Base-by-base conservation (phyloP, 2,888 invertebrate genomes). In the Aphidius colemani region DNA sequence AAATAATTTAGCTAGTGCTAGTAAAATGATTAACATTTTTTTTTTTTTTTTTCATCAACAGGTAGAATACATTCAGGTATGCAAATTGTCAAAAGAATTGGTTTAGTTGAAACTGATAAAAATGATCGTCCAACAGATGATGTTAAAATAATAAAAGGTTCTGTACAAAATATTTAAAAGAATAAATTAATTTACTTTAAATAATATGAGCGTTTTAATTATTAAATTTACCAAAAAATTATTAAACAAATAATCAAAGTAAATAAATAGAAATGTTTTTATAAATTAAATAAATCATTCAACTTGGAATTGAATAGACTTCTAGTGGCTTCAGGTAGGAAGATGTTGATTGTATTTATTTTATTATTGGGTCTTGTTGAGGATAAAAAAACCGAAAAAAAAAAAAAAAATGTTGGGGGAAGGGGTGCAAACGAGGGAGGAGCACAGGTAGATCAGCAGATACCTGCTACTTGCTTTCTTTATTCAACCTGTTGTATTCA, bases 101-200 rank as follows among this genome's bases (percentile, higher is more conserved):
- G 97, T 7, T 85, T 95, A 77, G 94, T 96, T 3, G 97, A 98
- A 80, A 96, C 95, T 50, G 98, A 98, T 80, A 91, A 90, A 81
- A 90, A 90, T 82, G 98, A 99, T 82, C 86, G 91, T 71, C 99
- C 99, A 0, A 89, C 93, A 7, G 94, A 95, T 82, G 93, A 94
- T 79, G 87, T 98, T 0, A 89, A 90, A 81, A 93, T 96, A 76
- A 84, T 91, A 5, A 86, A 87, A 75, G 87, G 84, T 62, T 84
- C 84, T 64, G 78, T 86, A 44, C 76, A 83, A 67, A 86, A 85
- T 71, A 72, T 75, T 7, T 84, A 72, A 77, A 39, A 43, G 59
- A 49, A 44, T 63, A 8, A 41, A 53, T 50, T 50, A 50, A 13
- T 50, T 50, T 30, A 51, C 9, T 58, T 51, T 8, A 57, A 53